Evolutionary conservation across 2,797 vertebrate species (phyloP).

Genomic region (Salmo trutta): DNA sequence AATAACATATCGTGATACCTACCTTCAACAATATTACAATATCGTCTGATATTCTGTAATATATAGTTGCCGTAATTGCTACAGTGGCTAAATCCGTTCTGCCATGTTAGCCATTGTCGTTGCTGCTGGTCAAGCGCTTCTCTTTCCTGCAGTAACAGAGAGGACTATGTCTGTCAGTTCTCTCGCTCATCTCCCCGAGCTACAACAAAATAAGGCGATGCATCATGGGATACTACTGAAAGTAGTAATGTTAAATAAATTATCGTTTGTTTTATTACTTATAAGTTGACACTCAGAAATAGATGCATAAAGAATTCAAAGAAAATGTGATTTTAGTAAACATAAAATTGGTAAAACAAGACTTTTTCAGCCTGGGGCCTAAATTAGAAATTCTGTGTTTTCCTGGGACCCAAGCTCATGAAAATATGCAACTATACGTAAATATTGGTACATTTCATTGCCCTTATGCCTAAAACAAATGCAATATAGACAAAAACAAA

Average conservation of each 20-base stretch:
- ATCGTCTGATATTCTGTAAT: constrained; percentile 24
- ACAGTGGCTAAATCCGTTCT: constrained; percentile 50
- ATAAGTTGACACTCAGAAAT: neutral
- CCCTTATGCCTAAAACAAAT: too few relatives aligned
- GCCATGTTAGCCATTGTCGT: constrained; percentile 44
- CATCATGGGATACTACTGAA: constrained; percentile 77
- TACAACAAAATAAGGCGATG: constrained; percentile 83
- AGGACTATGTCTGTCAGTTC: constrained; percentile 56
- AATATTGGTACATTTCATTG: too few relatives aligned
- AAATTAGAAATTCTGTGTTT: too few relatives aligned
- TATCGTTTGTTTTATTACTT: neutral
- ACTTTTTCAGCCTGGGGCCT: too few relatives aligned
- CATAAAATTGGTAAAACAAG: neutral
- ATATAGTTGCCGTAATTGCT: constrained; percentile 4
- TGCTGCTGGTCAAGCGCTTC: constrained; percentile 51
- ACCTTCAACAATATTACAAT: constrained; percentile 33
- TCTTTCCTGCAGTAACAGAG: constrained; percentile 40
- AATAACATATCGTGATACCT: constrained; percentile 51
- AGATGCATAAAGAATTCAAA: neutral
- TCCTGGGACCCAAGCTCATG: too few relatives aligned
- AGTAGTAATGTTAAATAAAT: neutral
- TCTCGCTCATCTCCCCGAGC: constrained; percentile 76
- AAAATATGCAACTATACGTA: too few relatives aligned
- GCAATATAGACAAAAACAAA: too few relatives aligned
- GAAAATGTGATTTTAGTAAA: neutral